Evolutionary conservation across 2,888 invertebrate species (phyloP), one percentile per base, ranked within the genome.

Genomic region (Himalopsyche kuldschensis): DNA sequence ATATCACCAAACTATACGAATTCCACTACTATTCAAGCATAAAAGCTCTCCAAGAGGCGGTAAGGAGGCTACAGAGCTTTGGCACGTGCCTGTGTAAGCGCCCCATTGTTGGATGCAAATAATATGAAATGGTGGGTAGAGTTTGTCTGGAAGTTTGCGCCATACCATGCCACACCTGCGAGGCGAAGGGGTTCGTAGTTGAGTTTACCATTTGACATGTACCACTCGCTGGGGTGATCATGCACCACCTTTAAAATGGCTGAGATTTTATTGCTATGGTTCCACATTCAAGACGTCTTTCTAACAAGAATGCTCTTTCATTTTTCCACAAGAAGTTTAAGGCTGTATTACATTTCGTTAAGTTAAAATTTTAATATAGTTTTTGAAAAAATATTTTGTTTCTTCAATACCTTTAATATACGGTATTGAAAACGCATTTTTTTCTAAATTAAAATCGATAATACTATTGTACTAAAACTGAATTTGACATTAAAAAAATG

Each of bases 31-130:
- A 69, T 69, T 69, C 27, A 69, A 69, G 27, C 69, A 69, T 69
- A 30, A 69, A 69, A 69, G 69, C 69, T 27, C 69, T 63, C 63
- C 78, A 69, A 75, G 82, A 79, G 63, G 47, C 31, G 75, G 78
- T 78, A 41, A 41, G 78, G 69, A 24, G 78, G 41, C 69, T 69
- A 77, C 47, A 46, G 63, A 24, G 77, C 75, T 75, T 35, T 76
- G 55, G 32, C 35, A 75, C 81, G 55, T 80, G 27, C 48, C 79
- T 47, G 75, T 69, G 31, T 75, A 30, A 79, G 76, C 82, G 20
- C 78, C 78, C 82, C 46, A 79, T 82, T 82, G 82, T 82, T 79
- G 79, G 79, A 79, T 76, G 35, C 77, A 77, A 81, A 81, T 81
- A 81, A 81, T 77, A 77, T 81, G 76, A 81, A 55, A 48, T 55